Base-by-base conservation (phyloP, 2,888 invertebrate species). In the Nemurella pictetii region DNA sequence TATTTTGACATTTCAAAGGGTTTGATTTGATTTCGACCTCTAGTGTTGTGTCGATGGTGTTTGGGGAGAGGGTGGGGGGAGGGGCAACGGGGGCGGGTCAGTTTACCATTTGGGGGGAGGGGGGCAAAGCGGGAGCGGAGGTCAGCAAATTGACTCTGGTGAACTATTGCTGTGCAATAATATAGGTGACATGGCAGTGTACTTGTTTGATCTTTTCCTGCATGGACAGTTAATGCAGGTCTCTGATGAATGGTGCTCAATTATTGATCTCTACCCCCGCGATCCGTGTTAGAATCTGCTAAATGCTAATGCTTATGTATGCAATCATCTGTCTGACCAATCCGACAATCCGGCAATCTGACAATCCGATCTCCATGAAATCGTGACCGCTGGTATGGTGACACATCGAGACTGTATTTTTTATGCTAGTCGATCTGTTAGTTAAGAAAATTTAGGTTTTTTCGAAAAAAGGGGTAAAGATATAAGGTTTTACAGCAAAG, bases 91-190 rank as follows among this genome's bases (percentile, higher is more conserved):
- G 75, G 75, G 26, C 3, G 7, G 75, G 75, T 4, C 26, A 3
- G 55, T 12, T 55, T 55, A 55, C 55, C 55, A 12, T n/a, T 12
- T 25, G 0, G 75, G 75, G 75, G 75, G 4, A 12, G 27, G 26
- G 9, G n/a, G 2, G 25, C 1, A 26, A 28, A 12, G 4, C 9
- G 2, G 20, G 75, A 9, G 27, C 28, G 30, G 83, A 83, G 83
- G 85, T 85, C 83, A 83, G 78, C 75, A 85, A 85, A 85, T 85
- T 83, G 83, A 83, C 84, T 82, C 78, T 27, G 83, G 80, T 55
- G 73, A 83, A 85, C 85, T 85, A 85, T 85, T 85, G 83, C 80
- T 74, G 28, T 9, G 74, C 4, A 36, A 36, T 36, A 36, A 9
- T 36, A 36, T n/a, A n/a, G n/a, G n/a, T n/a, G 74, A 74, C 74